phyloP scores from a whole-genome alignment of 1,140 invertebrate species.

The Maniola jurtina region DNA sequence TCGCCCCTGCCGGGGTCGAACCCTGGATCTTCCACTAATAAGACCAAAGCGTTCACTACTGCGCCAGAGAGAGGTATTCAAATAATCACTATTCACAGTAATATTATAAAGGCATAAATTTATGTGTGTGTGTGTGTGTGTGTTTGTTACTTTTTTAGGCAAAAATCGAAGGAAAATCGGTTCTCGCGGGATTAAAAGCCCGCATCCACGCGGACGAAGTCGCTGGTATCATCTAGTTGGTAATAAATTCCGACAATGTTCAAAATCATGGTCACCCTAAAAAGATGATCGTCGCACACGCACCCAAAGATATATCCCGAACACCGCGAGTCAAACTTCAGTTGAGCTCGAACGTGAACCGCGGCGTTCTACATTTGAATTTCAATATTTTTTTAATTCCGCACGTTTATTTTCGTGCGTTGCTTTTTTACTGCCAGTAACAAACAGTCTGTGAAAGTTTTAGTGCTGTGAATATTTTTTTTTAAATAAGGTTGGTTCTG shows the following conservation, averaged over 20 bases:
- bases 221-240: no score
- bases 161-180: no score
- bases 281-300: constrained; percentile 28
- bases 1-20: no score
- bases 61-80: no score
- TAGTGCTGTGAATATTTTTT: constrained; percentile 3
- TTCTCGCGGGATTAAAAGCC: no score
- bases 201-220: no score
- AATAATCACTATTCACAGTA: no score
- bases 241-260: not conserved
- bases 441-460: constrained; percentile 8
- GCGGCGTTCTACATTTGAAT: constrained; percentile 23
- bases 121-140: no score
- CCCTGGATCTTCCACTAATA: no score
- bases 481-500: not conserved
- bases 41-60: no score
- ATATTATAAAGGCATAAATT: no score
- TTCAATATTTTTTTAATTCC: constrained; percentile 19
- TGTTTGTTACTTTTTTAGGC: no score
- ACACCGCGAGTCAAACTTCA: constrained; percentile 24
- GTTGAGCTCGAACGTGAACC: constrained; percentile 22
- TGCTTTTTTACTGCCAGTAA: constrained; percentile 2
- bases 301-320: constrained; percentile 41
- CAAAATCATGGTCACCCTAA: constrained; percentile 24
- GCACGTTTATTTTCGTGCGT: not conserved